phyloP scores from a whole-genome alignment of 2,888 invertebrate genomes.

The Ichneumon xanthorius region DNA sequence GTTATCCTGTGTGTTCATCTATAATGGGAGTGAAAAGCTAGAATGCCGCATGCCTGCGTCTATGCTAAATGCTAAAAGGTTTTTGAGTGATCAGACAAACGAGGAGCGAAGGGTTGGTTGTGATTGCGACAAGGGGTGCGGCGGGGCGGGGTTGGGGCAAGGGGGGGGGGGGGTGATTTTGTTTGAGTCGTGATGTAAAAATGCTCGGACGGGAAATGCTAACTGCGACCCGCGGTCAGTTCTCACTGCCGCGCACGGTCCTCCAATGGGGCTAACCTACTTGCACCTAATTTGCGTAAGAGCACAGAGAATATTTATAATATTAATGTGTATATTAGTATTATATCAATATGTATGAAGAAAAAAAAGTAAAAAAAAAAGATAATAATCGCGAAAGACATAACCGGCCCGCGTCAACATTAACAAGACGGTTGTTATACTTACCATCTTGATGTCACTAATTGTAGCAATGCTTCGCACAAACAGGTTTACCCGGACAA shows the following conservation, averaged over 20 bases:
- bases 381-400: slow-evolving; percentile 72
- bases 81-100: slow-evolving; percentile 54
- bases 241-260: slow-evolving; percentile 64
- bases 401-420: slow-evolving; percentile 71
- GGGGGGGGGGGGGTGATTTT: neutral
- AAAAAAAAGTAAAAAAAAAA: slow-evolving; percentile 56
- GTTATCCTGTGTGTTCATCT: slow-evolving; percentile 26
- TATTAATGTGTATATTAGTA: slow-evolving; percentile 36
- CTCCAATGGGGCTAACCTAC: slow-evolving; percentile 73
- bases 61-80: slow-evolving; percentile 80
- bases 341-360: slow-evolving; percentile 25
- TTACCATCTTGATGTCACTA: slow-evolving; percentile 99
- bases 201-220: slow-evolving; percentile 62
- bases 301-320: slow-evolving; percentile 63
- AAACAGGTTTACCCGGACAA: slow-evolving; percentile 99
- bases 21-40: slow-evolving; percentile 62
- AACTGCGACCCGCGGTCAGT: slow-evolving; percentile 57
- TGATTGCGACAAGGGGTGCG: slow-evolving; percentile 1
- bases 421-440: slow-evolving; percentile 85
- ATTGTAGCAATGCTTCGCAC: slow-evolving; percentile 99
- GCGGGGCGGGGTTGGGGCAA: neutral
- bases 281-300: slow-evolving; percentile 78
- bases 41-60: slow-evolving; percentile 83
- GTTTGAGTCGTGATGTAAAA: slow-evolving; percentile 57
- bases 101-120: slow-evolving; percentile 39